phyloP scores from a whole-genome alignment of 2,113 vertebrate species.

The Benitochromis conjunctus region DNA sequence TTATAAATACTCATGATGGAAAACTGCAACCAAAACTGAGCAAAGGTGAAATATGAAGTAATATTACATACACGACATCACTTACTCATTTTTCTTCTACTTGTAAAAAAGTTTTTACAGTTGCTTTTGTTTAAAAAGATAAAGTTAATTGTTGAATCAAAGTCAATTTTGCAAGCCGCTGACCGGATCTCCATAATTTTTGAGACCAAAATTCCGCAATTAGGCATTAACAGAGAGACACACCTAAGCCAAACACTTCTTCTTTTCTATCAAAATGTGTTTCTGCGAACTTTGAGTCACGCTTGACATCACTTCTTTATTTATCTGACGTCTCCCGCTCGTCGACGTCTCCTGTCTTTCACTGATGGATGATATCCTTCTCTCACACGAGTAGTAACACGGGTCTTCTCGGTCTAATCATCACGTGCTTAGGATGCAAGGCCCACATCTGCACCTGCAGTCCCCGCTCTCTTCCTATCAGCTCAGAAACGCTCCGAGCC shows the following conservation, averaged over 20 bases:
- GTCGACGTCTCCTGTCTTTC: too few relatives aligned
- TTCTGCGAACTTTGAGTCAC: not conserved
- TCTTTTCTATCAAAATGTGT: not conserved
- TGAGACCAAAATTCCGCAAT: not conserved
- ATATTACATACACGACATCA: not conserved
- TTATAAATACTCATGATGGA: conserved; percentile 29
- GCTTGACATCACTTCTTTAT: not conserved
- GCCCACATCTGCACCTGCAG: conserved; percentile 52
- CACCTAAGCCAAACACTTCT: not conserved
- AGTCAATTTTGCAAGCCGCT: not conserved
- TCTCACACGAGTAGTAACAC: conserved; percentile 5
- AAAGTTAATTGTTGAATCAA: not conserved
- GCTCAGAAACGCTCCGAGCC: conserved; percentile 18
- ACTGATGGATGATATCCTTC: conserved; percentile 11
- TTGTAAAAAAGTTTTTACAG: not conserved
- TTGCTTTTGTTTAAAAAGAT: not conserved
- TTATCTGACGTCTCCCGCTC: not conserved
- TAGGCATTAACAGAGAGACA: not conserved
- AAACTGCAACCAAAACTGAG: not conserved
- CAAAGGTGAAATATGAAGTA: not conserved
- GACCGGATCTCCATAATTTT: not conserved
- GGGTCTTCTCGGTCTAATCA: conserved; percentile 46
- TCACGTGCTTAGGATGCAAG: conserved; percentile 40
- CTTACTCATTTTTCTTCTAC: not conserved
- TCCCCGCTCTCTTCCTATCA: not conserved